Conservation (phyloP, 2,888 invertebrate species). For the Stomorhina lunata region DNA sequence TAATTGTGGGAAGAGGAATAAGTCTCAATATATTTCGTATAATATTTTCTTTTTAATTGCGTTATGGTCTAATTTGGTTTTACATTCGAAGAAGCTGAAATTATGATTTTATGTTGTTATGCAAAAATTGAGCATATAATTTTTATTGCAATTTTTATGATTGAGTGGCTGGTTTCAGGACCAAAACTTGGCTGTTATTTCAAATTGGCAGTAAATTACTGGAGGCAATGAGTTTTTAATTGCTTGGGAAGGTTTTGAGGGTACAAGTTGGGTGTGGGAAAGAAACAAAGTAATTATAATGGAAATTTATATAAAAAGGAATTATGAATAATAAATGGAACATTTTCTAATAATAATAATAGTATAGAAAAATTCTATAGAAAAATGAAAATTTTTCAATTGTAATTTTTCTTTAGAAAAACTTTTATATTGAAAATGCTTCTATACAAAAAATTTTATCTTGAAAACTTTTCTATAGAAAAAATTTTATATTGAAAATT, state of each 20-base stretch:
- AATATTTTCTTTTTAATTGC: constrained; percentile 68
- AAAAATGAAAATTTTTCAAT: no score
- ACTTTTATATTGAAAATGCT: no score
- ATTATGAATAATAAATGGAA: no score
- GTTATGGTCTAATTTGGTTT: constrained; percentile 69
- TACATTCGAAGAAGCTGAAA: background rate
- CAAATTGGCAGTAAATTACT: constrained; percentile 30
- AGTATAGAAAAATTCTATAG: no score
- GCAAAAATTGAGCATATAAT: constrained; percentile 78
- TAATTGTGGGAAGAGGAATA: constrained; percentile 71
- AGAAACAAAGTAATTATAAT: background rate
- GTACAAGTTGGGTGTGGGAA: constrained; percentile 36
- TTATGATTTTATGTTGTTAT: constrained; percentile 74
- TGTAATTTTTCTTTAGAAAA: no score
- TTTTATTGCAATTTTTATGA: constrained; percentile 78
- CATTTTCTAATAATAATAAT: no score
- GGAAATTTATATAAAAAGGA: no score
- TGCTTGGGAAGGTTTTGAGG: constrained; percentile 8
- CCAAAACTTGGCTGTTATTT: no score
- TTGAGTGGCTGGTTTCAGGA: constrained; percentile 66
- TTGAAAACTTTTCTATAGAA: no score
- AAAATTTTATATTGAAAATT: no score
- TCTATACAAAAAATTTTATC: no score
- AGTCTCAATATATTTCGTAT: background rate
- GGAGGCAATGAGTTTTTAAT: constrained; percentile 51